phyloP scores from a whole-genome alignment of 2,888 invertebrate species.

The Schrankia costaestrigalis region DNA sequence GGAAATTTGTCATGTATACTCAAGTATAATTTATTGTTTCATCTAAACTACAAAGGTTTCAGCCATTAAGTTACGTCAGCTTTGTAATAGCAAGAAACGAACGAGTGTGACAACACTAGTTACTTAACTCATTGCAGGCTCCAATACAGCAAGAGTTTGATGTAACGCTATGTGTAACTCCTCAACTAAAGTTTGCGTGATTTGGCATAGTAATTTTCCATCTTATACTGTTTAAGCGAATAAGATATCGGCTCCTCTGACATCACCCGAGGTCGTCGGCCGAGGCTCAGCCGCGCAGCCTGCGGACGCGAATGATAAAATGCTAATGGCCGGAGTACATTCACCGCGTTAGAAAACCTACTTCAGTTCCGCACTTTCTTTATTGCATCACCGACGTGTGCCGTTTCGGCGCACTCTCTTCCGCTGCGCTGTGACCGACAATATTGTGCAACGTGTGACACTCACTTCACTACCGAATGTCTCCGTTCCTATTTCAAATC shows the following conservation, averaged over 20 bases:
- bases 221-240: conserved; percentile 49
- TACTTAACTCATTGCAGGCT: conserved; percentile 68
- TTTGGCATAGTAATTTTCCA: conserved; percentile 53
- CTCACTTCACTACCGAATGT: conserved; percentile 47
- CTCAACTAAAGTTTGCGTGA: conserved; percentile 42
- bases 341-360: conserved; percentile 78
- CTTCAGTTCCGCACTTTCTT: conserved; percentile 80
- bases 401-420: conserved; percentile 75
- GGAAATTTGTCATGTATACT: no score
- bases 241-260: conserved; percentile 48
- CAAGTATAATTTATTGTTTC: no score
- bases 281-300: conserved; percentile 46
- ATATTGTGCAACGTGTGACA: conserved; percentile 60
- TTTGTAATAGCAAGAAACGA: conserved; percentile 63
- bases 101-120: conserved; percentile 71
- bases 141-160: conserved; percentile 54
- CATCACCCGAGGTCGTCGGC: conserved; percentile 68
- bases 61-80: conserved; percentile 56
- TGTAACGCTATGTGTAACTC: conserved; percentile 54
- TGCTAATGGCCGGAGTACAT: conserved; percentile 72
- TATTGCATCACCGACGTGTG: conserved; percentile 72
- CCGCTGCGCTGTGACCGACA: conserved; percentile 48
- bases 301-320: conserved; percentile 67
- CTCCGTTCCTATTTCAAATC: conserved; percentile 51
- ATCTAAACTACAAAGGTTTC: conserved; percentile 30